Evolutionary conservation across 2,888 invertebrate species (phyloP).

Genomic region (Ormyrus rosae): DNA sequence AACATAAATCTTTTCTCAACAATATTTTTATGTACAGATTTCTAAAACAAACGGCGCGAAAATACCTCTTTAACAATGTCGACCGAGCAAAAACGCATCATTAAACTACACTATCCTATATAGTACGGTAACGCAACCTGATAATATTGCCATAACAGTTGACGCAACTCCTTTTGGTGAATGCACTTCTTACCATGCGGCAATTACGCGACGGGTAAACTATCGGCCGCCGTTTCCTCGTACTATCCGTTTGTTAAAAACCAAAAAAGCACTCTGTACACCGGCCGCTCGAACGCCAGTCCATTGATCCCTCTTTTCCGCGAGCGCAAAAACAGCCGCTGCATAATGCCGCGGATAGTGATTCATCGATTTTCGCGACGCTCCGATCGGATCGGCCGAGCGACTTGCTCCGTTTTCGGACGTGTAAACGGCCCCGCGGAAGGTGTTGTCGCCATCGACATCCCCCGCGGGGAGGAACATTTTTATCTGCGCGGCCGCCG

Average conservation of each 20-base stretch:
- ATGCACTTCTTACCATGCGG: not conserved
- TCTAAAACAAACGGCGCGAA: too few species aligned
- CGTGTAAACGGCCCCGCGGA: too few species aligned
- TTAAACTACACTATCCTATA: too few species aligned
- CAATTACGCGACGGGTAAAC: not conserved
- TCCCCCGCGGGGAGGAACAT: too few species aligned
- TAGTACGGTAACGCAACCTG: too few species aligned
- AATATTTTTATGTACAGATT: too few species aligned
- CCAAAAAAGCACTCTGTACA: not conserved
- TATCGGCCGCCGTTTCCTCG: not conserved
- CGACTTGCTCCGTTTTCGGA: not conserved
- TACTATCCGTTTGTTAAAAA: not conserved
- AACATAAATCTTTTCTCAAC: too few species aligned
- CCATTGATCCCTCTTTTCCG: constrained; percentile 6
- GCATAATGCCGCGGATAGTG: not conserved
- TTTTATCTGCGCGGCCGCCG: too few species aligned
- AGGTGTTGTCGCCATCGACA: too few species aligned
- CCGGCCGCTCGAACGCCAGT: not conserved
- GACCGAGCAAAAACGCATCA: too few species aligned
- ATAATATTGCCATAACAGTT: not conserved
- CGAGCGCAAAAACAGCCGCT: not conserved
- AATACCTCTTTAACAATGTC: too few species aligned
- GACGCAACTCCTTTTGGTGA: not conserved
- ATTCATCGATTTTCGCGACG: constrained; percentile 35
- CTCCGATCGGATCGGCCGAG: constrained; percentile 15